A percentile compares a stretch with the other conserved stretches of the same genome.
phyloP scores from a whole-genome alignment of 1,140 invertebrate genomes.

The Solen grandis region DNA sequence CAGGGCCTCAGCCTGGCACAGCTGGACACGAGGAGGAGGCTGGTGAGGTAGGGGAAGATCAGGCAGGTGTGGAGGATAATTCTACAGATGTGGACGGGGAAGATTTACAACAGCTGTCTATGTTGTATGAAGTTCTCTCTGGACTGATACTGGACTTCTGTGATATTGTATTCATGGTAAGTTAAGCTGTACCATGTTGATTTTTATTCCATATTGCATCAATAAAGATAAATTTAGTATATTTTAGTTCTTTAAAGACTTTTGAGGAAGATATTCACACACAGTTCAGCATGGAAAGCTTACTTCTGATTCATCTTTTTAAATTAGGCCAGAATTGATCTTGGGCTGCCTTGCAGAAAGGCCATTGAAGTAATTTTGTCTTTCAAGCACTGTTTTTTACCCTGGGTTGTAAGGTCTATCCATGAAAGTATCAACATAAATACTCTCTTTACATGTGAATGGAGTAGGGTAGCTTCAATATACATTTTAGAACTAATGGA shows the following conservation, averaged over 20 bases:
- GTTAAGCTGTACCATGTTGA: not conserved
- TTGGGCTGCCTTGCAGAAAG: not conserved
- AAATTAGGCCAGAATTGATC: not conserved
- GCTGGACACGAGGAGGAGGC: conserved; percentile 3
- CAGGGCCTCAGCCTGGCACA: not conserved
- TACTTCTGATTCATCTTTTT: too few relatives aligned
- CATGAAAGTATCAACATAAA: too few relatives aligned
- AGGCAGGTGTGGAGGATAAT: not conserved
- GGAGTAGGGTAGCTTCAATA: too few relatives aligned
- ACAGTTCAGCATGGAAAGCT: not conserved
- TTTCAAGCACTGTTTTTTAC: too few relatives aligned
- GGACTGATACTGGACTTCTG: conserved; percentile 34
- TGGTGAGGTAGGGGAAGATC: not conserved
- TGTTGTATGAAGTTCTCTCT: conserved; percentile 37
- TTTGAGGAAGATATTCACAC: not conserved
- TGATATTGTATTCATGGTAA: conserved; percentile 35
- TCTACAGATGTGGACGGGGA: too few relatives aligned
- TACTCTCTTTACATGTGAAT: too few relatives aligned
- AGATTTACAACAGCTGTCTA: conserved; percentile 15
- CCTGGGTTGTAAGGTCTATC: too few relatives aligned
- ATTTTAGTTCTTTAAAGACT: not conserved
- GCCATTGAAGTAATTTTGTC: too few relatives aligned
- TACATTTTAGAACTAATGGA: too few relatives aligned
- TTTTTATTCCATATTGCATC: not conserved
- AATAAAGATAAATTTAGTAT: not conserved